A percentile compares a stretch with the other conserved stretches of the same genome.
Conservation (phyloP, 2,113 vertebrate genomes). For the Mustelus asterias region DNA sequence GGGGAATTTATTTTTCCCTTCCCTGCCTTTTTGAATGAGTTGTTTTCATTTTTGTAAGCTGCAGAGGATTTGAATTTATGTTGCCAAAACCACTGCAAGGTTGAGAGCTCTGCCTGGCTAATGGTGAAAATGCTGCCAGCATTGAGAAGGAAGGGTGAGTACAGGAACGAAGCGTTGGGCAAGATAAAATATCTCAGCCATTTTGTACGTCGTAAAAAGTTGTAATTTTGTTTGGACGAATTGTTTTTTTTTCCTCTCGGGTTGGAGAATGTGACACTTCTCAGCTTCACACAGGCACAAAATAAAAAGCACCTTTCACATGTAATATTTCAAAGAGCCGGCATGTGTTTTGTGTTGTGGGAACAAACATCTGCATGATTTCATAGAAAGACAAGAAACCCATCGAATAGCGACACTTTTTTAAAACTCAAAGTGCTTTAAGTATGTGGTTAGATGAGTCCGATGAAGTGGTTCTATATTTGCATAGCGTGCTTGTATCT, state of each 20-base stretch:
- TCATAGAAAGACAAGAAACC: background rate
- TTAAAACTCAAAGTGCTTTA: background rate
- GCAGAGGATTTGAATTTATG: background rate
- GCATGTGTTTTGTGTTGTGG: background rate
- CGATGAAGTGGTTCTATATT: background rate
- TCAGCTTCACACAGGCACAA: background rate
- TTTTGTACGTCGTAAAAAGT: slow-evolving; percentile 10
- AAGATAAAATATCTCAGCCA: background rate
- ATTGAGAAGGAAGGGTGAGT: background rate
- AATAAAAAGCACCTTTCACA: background rate
- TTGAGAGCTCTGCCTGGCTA: background rate
- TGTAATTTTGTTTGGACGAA: background rate
- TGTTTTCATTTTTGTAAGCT: background rate
- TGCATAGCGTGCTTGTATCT: background rate
- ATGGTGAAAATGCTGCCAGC: background rate
- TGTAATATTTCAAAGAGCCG: background rate
- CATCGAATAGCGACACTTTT: background rate
- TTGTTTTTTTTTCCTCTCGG: background rate
- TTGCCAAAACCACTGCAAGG: background rate
- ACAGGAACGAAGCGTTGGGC: background rate
- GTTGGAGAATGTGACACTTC: background rate
- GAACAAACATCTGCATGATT: background rate
- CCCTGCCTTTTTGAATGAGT: background rate
- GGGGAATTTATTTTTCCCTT: background rate
- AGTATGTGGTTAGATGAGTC: background rate